Evolutionary conservation across 2,113 vertebrate species (phyloP).

Genomic region (Crypturellus undulatus): DNA sequence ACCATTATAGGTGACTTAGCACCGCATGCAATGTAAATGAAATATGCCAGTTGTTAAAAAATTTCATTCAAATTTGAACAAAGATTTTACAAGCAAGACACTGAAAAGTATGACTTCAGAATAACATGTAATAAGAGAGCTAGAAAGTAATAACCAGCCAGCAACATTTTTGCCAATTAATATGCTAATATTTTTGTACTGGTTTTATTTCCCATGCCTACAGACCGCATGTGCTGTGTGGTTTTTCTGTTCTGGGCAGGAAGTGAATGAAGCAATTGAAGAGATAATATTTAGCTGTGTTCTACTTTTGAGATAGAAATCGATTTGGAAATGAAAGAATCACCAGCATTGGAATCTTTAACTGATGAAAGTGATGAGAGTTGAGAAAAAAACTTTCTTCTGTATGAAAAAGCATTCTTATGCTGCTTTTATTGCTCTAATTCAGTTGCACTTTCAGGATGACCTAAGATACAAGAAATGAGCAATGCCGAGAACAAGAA

Average conservation of each 20-base stretch:
- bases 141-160: not conserved
- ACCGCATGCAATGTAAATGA: not conserved
- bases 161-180: not conserved
- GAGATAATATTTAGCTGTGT: not conserved
- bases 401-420: not conserved
- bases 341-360: not conserved
- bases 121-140: not conserved
- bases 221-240: not conserved
- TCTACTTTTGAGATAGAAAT: not conserved
- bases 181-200: accelerated
- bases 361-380: not conserved
- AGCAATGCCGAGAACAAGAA: not conserved
- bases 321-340: not conserved
- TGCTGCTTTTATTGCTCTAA: not conserved
- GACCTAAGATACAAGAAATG: not conserved
- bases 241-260: not conserved
- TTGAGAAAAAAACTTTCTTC: not conserved
- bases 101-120: not conserved
- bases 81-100: not conserved
- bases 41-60: not conserved
- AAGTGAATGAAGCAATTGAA: not conserved
- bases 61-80: not conserved
- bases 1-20: not conserved
- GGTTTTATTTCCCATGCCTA: not conserved
- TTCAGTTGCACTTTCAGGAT: not conserved